These are phyloP conservation scores for Ammospiza caudacuta DNA, from an alignment of 2,113 vertebrate species.

Conservation along the genomic window DNA sequence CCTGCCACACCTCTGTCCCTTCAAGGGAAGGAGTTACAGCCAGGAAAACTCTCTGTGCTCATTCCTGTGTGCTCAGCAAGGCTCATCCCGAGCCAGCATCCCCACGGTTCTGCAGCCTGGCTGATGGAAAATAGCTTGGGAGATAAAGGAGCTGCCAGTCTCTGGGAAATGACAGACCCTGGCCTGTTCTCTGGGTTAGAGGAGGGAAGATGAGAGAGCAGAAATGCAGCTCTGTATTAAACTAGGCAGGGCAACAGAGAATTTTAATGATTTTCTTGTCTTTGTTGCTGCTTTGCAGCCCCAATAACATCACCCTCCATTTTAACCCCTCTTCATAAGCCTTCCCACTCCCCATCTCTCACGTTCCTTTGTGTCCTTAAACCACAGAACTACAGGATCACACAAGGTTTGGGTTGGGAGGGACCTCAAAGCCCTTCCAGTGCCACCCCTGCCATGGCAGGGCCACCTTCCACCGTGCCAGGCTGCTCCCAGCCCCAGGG, in stretches of 20 bases:
- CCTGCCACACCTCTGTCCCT: not conserved
- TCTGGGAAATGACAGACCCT: not conserved
- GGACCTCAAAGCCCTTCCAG: not conserved
- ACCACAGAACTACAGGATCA: not conserved
- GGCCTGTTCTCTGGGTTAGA: not conserved
- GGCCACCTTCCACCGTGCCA: not conserved
- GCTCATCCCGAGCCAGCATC: not conserved
- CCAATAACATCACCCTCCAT: not conserved
- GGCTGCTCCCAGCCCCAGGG: not conserved
- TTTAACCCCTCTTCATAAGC: not conserved
- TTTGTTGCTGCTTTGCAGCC: not conserved
- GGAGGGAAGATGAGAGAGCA: not conserved
- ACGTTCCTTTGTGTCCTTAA: rapidly evolving
- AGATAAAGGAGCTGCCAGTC: not conserved
- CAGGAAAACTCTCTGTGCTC: not conserved
- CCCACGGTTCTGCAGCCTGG: not conserved
- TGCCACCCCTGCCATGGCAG: not conserved
- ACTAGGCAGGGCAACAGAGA: not conserved
- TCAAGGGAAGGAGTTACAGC: not conserved
- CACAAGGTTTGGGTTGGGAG: not conserved
- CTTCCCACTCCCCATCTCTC: not conserved
- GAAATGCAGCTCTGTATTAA: not conserved
- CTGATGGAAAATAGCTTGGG: not conserved
- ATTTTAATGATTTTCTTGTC: not conserved
- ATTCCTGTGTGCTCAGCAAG: not conserved